Base-by-base conservation (phyloP, 30 jellyfish, hydroid and myxozoan genomes). In the Aurelia sp. region DNA sequence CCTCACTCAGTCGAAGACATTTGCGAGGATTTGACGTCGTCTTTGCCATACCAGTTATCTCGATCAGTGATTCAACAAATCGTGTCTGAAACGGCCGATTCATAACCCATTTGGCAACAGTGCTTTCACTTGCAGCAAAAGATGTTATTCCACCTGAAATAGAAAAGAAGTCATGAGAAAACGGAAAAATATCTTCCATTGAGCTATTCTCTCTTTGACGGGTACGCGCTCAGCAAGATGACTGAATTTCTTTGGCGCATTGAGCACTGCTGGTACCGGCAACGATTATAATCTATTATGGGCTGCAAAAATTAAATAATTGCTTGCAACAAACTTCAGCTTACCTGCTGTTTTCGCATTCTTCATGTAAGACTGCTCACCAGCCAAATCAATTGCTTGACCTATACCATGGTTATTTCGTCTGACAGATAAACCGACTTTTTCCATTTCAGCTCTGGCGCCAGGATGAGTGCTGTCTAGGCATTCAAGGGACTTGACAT, bases 311-410 rank as follows among this genome's bases (percentile, higher is more conserved):
- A n/a, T n/a, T n/a, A n/a, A n/a, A 20, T 15, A 8, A 55, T 16
- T 38, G 48, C 48, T 2, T 38, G 40, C 84, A 59, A 38, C 3
- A 38, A 38, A 38, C 48, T 38, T 38, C 48, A 38, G 5, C 5
- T 38, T 41, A 71, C 93, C 93, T 69, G 88, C n/a, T n/a, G n/a
- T n/a, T n/a, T n/a, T n/a, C n/a, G n/a, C n/a, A n/a, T n/a, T n/a
- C n/a, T n/a, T n/a, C 93, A 84, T 84, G 74, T 61, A 84, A 24
- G 77, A 40, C 53, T 84, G 93, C 58, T 70, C 93, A 7, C 93
- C 93, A 35, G 93, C 93, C 44, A 59, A 51, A 63, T 69, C 93
- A 59, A 80, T 62, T 33, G 89, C 53, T 50, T 78, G 89, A 13
- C 89, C 89, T 1, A 78, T 80, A 40, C 71, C 82, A 60, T 21